Evolutionary conservation across 2,113 vertebrate genomes (phyloP).

Genomic region (Cololabis saira): DNA sequence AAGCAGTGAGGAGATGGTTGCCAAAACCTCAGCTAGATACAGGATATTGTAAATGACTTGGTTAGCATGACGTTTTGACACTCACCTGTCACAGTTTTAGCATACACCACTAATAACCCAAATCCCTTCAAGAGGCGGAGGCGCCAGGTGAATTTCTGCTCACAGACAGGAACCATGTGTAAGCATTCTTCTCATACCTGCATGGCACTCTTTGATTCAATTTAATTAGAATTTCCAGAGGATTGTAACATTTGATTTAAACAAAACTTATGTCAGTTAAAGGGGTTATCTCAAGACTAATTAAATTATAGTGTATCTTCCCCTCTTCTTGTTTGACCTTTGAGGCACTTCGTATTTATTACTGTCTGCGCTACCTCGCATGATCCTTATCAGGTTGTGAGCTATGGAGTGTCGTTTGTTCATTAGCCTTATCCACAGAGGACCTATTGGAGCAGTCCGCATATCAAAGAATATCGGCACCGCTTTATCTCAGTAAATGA

Average conservation of each 20-base stretch:
- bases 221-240: constrained; percentile 3
- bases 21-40: constrained; percentile 19
- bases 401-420: constrained; percentile 18
- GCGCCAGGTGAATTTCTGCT: constrained; percentile 48
- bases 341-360: constrained; percentile 47
- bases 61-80: constrained; percentile 41
- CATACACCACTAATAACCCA: constrained; percentile 31
- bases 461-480: constrained; percentile 49
- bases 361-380: constrained; percentile 4
- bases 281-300: constrained; percentile 18
- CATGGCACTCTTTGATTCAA: background rate
- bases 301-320: constrained; percentile 30
- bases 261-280: constrained; percentile 14
- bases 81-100: constrained; percentile 57
- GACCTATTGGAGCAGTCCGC: constrained; percentile 22
- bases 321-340: constrained; percentile 31
- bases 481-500: constrained; percentile 46
- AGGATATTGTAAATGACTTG: constrained; percentile 36
- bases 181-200: constrained; percentile 2
- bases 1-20: constrained; percentile 8
- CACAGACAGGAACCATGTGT: constrained; percentile 10
- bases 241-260: constrained; percentile 13
- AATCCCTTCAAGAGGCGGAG: constrained; percentile 40
- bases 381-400: constrained; percentile 36
- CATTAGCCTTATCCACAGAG: constrained; percentile 39